A percentile compares a stretch with the other conserved stretches of the same genome.
phyloP scores from a whole-genome alignment of 2,797 vertebrate genomes.

The Valencia hispanica region DNA sequence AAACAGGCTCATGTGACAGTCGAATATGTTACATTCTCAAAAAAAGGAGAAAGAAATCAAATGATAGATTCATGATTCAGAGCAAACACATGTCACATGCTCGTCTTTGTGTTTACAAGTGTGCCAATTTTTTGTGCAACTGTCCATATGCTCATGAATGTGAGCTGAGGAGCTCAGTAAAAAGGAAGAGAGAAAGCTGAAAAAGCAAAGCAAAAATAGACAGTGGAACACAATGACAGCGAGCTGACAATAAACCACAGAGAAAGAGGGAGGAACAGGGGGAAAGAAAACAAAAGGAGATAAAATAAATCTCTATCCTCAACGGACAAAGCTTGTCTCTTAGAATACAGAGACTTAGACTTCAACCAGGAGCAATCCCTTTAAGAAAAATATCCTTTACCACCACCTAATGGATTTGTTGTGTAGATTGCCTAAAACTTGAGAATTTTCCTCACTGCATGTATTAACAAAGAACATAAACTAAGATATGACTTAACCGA shows the following conservation, averaged over 20 bases:
- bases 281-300: constrained; percentile 44
- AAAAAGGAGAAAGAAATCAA: constrained; percentile 25
- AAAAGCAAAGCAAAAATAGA: constrained; percentile 61
- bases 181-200: constrained; percentile 33
- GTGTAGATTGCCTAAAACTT: constrained; percentile 45
- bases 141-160: constrained; percentile 48
- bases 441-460: constrained; percentile 25
- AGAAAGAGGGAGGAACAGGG: constrained; percentile 27
- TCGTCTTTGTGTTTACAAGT: constrained; percentile 49
- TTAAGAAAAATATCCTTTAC: constrained; percentile 25
- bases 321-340: constrained; percentile 47
- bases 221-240: constrained; percentile 48
- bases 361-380: constrained; percentile 11
- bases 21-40: constrained; percentile 40
- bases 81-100: constrained; percentile 25
- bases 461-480: constrained; percentile 60
- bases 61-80: constrained; percentile 43
- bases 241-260: constrained; percentile 46
- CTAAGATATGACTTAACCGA: constrained; percentile 40
- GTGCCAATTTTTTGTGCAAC: constrained; percentile 41
- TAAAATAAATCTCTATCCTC: constrained; percentile 55
- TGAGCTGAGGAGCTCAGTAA: constrained; percentile 30
- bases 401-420: constrained; percentile 31
- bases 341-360: constrained; percentile 60
- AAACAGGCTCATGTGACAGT: constrained; percentile 40